Conservation (phyloP, 2,888 invertebrate genomes). For the Mechanitis messenoides region DNA sequence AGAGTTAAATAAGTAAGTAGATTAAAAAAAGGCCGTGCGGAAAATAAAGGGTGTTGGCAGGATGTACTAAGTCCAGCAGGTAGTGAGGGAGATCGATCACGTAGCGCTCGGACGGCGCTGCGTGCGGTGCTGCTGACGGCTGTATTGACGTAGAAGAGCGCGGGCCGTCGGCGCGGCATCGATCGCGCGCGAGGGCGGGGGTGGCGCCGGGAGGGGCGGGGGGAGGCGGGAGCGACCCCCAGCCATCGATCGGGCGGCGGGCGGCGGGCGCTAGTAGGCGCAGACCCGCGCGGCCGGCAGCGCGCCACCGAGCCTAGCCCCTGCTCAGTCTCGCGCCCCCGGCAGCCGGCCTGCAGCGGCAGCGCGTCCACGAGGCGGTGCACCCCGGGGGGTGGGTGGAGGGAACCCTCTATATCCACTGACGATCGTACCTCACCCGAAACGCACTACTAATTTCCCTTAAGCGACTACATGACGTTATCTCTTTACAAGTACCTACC, state of each 20-base stretch:
- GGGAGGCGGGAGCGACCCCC: constrained; percentile 37
- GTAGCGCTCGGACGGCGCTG: constrained; percentile 32
- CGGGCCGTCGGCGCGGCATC: constrained; percentile 7
- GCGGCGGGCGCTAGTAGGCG: constrained; percentile 48
- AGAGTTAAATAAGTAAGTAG: no score
- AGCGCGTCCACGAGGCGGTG: constrained; percentile 17
- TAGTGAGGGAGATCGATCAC: background rate
- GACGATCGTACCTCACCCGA: constrained; percentile 15
- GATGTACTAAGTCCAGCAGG: constrained; percentile 2
- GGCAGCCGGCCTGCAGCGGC: constrained; percentile 40
- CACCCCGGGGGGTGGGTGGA: constrained; percentile 19
- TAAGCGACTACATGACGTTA: constrained; percentile 3
- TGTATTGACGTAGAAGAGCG: constrained; percentile 15
- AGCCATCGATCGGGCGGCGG: constrained; percentile 63
- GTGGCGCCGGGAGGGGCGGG: constrained; percentile 40
- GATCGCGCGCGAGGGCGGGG: constrained; percentile 29
- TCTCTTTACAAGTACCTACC: constrained; percentile 2
- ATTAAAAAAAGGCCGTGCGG: no score
- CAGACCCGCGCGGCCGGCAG: constrained; percentile 36
- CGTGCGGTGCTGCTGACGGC: constrained; percentile 24
- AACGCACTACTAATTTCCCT: constrained; percentile 17
- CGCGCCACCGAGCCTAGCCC: constrained; percentile 33
- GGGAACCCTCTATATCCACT: constrained; percentile 12
- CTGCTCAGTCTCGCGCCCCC: constrained; percentile 48
- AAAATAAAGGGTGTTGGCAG: constrained; percentile 23